phyloP scores from a whole-genome alignment of 2,797 vertebrate genomes.

The Esox lucius region DNA sequence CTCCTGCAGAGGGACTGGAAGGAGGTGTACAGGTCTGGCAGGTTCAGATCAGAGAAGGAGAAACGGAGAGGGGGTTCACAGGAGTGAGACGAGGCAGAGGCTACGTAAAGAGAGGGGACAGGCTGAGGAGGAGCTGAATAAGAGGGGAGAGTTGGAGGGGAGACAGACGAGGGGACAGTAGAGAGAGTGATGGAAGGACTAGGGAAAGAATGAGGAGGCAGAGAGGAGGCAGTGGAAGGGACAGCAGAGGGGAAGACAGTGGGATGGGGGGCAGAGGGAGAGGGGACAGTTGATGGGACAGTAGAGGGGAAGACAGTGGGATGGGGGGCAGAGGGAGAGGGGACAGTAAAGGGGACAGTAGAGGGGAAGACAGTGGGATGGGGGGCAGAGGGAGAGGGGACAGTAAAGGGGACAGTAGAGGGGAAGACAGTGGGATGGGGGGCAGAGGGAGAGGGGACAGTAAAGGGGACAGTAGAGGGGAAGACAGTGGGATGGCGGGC shows the following conservation, averaged over 20 bases:
- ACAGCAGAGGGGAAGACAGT: slow-evolving; percentile 20
- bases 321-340: slow-evolving; percentile 11
- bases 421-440: slow-evolving; percentile 54
- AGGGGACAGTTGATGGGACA: slow-evolving; percentile 9
- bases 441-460: slow-evolving; percentile 26
- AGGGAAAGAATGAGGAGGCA: slow-evolving; percentile 74
- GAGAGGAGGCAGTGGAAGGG: slow-evolving; percentile 12
- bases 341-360: neutral
- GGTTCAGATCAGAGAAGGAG: slow-evolving; percentile 91
- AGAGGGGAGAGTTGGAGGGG: slow-evolving; percentile 7
- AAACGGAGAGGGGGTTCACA: slow-evolving; percentile 74
- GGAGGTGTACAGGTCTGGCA: slow-evolving; percentile 92
- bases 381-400: slow-evolving; percentile 39
- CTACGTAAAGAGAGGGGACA: slow-evolving; percentile 16
- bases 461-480: slow-evolving; percentile 2
- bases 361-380: slow-evolving; percentile 1
- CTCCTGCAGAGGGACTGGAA: slow-evolving; percentile 94
- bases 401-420: slow-evolving; percentile 54
- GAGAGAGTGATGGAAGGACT: too few species aligned
- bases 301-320: slow-evolving; percentile 18
- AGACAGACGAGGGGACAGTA: slow-evolving; percentile 8
- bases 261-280: slow-evolving; percentile 39
- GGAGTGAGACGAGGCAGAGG: slow-evolving; percentile 34
- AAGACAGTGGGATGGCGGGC: slow-evolving; percentile 18
- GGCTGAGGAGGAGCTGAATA: slow-evolving; percentile 25